Evolutionary conservation across 1,140 invertebrate species (phyloP).

Genomic region (Drosophila novamexicana): DNA sequence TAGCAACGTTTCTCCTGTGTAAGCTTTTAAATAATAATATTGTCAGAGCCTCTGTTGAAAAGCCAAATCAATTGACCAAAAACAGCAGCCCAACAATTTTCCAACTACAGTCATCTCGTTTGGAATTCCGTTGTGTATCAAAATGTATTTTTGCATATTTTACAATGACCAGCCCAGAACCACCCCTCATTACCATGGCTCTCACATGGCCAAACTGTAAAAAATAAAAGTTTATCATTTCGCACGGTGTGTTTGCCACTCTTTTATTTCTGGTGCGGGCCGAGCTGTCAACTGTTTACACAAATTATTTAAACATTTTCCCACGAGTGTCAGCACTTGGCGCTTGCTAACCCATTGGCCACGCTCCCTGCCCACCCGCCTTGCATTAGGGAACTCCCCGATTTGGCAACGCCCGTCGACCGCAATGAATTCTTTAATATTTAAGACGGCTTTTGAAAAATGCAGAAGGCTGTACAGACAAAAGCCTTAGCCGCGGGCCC

Average conservation of each 20-base stretch:
- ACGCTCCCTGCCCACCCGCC: background rate
- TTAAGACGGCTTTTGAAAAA: slow-evolving; percentile 72
- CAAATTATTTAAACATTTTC: slow-evolving; percentile 83
- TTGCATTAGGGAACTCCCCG: background rate
- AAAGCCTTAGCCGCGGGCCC: slow-evolving; percentile 59
- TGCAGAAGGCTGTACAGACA: slow-evolving; percentile 67
- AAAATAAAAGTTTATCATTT: slow-evolving; percentile 70
- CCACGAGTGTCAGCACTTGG: slow-evolving; percentile 79
- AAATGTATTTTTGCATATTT: slow-evolving; percentile 71
- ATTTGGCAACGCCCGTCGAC: slow-evolving; percentile 8
- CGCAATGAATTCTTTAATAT: slow-evolving; percentile 74
- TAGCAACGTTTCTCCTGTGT: too few species aligned
- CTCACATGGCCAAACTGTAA: slow-evolving; percentile 6
- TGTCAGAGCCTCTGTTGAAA: background rate
- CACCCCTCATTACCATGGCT: background rate
- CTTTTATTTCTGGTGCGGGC: slow-evolving; percentile 4
- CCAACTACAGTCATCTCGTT: too few species aligned
- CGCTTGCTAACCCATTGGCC: slow-evolving; percentile 3
- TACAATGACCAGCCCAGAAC: slow-evolving; percentile 35
- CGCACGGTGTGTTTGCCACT: slow-evolving; percentile 41
- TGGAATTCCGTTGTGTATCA: background rate
- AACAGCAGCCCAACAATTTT: too few species aligned
- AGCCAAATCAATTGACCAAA: background rate
- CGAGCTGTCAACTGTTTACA: slow-evolving; percentile 76
- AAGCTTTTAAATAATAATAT: too few species aligned